phyloP scores from a whole-genome alignment of 2,797 vertebrate species.

The Arnoldichthys spilopterus region DNA sequence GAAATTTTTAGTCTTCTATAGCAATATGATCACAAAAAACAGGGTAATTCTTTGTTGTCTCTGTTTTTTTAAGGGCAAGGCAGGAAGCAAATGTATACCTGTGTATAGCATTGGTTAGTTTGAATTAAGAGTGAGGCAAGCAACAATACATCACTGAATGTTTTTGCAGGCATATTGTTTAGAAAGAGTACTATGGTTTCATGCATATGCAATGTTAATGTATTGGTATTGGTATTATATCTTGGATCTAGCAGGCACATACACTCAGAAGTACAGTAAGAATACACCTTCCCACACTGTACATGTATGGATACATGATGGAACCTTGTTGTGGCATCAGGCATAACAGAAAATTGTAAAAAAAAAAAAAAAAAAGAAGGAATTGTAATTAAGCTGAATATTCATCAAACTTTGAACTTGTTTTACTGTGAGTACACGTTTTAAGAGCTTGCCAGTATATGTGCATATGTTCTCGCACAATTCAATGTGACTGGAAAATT shows the following conservation, averaged over 20 bases:
- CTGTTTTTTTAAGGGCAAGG: slow-evolving; percentile 6
- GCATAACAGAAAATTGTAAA: background rate
- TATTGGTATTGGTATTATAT: too few species aligned
- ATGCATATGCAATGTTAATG: too few species aligned
- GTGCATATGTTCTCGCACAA: too few species aligned
- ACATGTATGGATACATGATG: background rate
- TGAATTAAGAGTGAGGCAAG: too few species aligned
- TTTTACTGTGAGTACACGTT: background rate
- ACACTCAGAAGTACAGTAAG: background rate
- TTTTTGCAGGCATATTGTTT: too few species aligned
- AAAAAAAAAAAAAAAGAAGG: too few species aligned
- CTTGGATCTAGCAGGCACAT: background rate
- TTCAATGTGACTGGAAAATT: too few species aligned
- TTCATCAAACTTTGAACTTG: background rate
- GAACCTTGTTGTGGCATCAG: too few species aligned
- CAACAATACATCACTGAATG: background rate
- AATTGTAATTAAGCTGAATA: background rate
- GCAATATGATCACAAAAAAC: slow-evolving; percentile 29
- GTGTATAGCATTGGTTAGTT: background rate
- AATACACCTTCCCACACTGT: slow-evolving; percentile 1
- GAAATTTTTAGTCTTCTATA: slow-evolving; percentile 10
- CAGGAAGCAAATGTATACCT: background rate
- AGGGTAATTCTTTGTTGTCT: background rate
- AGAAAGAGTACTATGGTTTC: too few species aligned
- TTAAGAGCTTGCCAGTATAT: background rate